Base-by-base conservation (phyloP, 2,797 vertebrate genomes). In the Morelia viridis region DNA sequence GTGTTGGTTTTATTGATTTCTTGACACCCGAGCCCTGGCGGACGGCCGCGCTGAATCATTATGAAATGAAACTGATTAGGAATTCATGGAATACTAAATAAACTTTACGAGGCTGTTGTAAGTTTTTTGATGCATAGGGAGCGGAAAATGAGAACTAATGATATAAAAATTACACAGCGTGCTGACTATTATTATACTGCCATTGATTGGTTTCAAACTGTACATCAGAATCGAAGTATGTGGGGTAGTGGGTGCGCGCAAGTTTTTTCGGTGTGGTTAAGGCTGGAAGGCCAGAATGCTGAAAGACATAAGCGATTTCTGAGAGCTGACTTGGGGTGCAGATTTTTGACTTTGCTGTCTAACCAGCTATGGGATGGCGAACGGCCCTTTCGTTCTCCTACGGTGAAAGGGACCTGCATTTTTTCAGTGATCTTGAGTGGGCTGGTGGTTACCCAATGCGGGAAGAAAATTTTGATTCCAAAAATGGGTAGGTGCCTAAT, bases 41-140 rank as follows among this genome's bases (percentile, higher is more conserved):
- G 71, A 96, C 96, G 96, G 96, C 97, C 95, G 97, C 97, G 98
- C 98, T 98, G 98, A 98, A 99, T 98, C 98, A 99, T 99, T 99
- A 99, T 98, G 98, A 98, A 99, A 98, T 98, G 98, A 98, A 99
- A 99, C 98, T 98, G 98, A 99, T 99, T 98, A 98, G 98, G 98
- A 98, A 99, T 99, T 99, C 98, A 99, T 99, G 98, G 98, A 99
- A 99, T 99, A 99, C 98, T 98, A 99, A 99, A 99, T 98, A 99
- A 99, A 99, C 98, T 99, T 99, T 98, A 99, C 96, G 97, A 98
- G 98, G 97, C 97, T 97, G 96, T 97, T 98, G 97, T 98, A 98
- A 97, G 97, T 97, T 97, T 98, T 98, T 97, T 98, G 98, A 98
- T 98, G 98, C 98, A 98, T 98, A 98, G 98, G 98, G 97, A 98